phyloP scores from a whole-genome alignment of 2,888 invertebrate genomes.

The Smittia sp. region DNA sequence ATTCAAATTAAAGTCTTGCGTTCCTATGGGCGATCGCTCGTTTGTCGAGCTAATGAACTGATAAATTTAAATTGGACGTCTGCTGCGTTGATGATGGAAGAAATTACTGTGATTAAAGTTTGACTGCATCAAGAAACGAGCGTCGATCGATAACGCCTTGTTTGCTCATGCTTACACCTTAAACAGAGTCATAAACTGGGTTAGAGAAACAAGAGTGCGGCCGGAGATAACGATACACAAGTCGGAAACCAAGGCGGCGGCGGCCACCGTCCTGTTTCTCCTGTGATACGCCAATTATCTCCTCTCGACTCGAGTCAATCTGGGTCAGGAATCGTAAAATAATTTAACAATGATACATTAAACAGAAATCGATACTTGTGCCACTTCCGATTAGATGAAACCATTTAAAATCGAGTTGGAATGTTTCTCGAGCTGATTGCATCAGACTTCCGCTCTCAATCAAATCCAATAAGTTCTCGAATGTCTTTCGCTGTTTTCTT shows the following conservation, averaged over 20 bases:
- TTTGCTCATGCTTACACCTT: constrained; percentile 9
- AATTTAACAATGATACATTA: not conserved
- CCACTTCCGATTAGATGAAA: too few relatives aligned
- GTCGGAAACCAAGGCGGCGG: not conserved
- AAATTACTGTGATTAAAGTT: not conserved
- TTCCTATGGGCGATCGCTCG: not conserved
- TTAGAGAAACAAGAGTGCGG: not conserved
- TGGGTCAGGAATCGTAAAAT: not conserved
- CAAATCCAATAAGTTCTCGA: too few relatives aligned
- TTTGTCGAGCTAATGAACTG: not conserved
- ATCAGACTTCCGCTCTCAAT: too few relatives aligned
- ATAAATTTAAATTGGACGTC: constrained; percentile 11
- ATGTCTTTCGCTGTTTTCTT: too few relatives aligned
- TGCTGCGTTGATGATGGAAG: not conserved
- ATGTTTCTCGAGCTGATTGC: too few relatives aligned
- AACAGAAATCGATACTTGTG: not conserved
- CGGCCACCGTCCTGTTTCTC: not conserved
- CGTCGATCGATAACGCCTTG: not conserved
- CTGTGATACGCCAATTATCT: not conserved
- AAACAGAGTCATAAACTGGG: not conserved
- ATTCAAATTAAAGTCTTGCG: not conserved
- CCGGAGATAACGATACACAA: not conserved
- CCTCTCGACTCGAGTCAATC: not conserved
- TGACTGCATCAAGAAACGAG: not conserved
- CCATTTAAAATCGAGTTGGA: too few relatives aligned